Base-by-base conservation (phyloP, 2,113 vertebrate species). In the Poeciliopsis occidentalis region DNA sequence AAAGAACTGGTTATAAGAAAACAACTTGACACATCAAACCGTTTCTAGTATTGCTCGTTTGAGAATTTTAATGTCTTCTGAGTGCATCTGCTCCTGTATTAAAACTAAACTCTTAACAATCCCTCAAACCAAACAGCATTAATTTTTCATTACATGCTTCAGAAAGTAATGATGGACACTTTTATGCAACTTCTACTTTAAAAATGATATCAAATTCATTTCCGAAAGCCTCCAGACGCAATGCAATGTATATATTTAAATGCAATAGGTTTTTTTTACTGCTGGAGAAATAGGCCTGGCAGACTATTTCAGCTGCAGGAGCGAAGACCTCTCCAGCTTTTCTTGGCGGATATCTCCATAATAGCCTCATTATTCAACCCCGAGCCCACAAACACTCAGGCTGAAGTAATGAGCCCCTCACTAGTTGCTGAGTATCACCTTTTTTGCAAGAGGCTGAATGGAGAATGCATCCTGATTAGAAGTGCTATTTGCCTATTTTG, bases 281-380 rank as follows among this genome's bases (percentile, higher is more conserved):
- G 75, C 39, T 57, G 71, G 67, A 80, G 77, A 91, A 85, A 75
- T 74, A 61, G 64, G 72, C 71, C 66, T 44, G 73, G 82, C 72
- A 73, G 73, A 64, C 70, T 84, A 78, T 81, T 80, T 82, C 66
- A 79, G 84, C 76, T 26, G 41, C 60, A 81, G 85, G 88, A 91
- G 83, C 86, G 5, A 69, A 90, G 86, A 87, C 79, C 81, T 83
- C 85, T 77, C 67, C 67, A 67, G 77, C 83, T 83, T 86, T 85
- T 88, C 86, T 85, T 87, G 69, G 76, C 79, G 85, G 85, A 89
- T 89, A 91, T 94, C 91, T 93, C 90, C 90, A 90, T 94, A 93
- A 93, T 91, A 89, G 90, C 82, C 91, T 94, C 92, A 93, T 95
- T 95, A 95, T 93, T 95, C 92, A 93, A 87, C 69, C 31, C 80